phyloP scores from a whole-genome alignment of 2,797 vertebrate species.

The Acestrorhynchus altus region DNA sequence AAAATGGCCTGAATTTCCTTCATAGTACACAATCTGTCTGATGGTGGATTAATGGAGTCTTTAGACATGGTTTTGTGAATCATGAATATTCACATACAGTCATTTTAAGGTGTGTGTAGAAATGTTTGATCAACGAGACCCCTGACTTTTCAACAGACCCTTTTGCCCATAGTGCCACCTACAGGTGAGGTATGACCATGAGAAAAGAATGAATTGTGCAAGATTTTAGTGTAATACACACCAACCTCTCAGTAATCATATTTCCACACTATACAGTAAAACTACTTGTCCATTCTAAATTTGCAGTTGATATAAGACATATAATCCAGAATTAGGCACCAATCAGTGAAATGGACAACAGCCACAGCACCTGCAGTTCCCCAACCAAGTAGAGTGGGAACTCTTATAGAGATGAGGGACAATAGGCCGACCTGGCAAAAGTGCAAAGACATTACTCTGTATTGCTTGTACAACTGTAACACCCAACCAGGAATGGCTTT shows the following conservation, averaged over 20 bases:
- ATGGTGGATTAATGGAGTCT: no score
- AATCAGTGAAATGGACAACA: constrained; percentile 88
- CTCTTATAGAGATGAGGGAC: constrained; percentile 69
- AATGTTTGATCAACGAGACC: neutral
- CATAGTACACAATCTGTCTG: no score
- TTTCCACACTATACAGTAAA: constrained; percentile 2
- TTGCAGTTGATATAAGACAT: constrained; percentile 91
- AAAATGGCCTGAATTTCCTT: no score
- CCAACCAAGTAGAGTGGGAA: constrained; percentile 81
- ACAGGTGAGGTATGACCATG: neutral
- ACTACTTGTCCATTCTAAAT: constrained; percentile 82
- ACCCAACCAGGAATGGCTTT: neutral
- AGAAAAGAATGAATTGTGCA: neutral
- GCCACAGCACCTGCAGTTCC: constrained; percentile 75
- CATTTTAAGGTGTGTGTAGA: neutral
- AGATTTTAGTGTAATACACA: neutral
- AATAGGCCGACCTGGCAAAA: neutral
- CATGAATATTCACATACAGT: neutral
- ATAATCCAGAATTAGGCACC: constrained; percentile 88
- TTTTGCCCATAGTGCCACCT: constrained; percentile 8
- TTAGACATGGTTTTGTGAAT: no score
- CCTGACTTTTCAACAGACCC: neutral
- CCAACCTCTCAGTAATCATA: neutral
- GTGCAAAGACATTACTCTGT: neutral
- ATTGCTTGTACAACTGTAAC: neutral